Base-by-base conservation (phyloP, 2,113 vertebrate genomes). In the Turnix velox region DNA sequence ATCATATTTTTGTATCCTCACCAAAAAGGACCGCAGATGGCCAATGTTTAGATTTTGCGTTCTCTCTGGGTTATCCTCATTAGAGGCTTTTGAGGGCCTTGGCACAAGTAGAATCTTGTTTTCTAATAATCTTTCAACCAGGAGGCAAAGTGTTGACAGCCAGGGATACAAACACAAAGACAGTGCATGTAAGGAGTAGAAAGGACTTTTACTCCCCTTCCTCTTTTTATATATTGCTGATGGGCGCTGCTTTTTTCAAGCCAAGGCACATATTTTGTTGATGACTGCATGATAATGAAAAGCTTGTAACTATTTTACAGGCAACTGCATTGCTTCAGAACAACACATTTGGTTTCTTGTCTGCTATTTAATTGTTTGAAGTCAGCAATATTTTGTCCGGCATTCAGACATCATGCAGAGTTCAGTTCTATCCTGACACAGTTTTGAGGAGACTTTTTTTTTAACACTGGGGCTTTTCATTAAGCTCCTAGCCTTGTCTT, bases 351-450 rank as follows among this genome's bases (percentile, higher is more conserved):
- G 46, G 25, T 94, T 95, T 95, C 86, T 93, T 86, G 81, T 94
- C 83, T 97, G 85, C 49, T 81, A 28, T 73, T 88, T 88, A 59
- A 65, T 66, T 93, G 88, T 87, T 59, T 90, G 11, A 88, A 96
- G 79, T 75, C 85, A 63, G 31, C 6, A 1, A 14, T 57, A 71
- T 52, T 93, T 61, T 72, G 73, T 59, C 35, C 6, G 18, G 31
- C 49, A 33, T 92, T 95, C 94, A 42, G 48, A 18, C 80, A 88
- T 91, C 52, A 87, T 46, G 49, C 66, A 69, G 77, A 80, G 42
- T 75, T 84, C 69, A 62, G n/a, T 37, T 84, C 40, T 94, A 57
- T 71, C 39, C 66, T 88, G 74, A 76, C 14, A 77, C 71, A 67
- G 30, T 46, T 94, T 71, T 67, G 59, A 67, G 63, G 25, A 88